Percentiles rank a stretch among this genome's conserved stretches.
Conservation (phyloP, 2,888 invertebrate species). For the Drosophila falleni region DNA sequence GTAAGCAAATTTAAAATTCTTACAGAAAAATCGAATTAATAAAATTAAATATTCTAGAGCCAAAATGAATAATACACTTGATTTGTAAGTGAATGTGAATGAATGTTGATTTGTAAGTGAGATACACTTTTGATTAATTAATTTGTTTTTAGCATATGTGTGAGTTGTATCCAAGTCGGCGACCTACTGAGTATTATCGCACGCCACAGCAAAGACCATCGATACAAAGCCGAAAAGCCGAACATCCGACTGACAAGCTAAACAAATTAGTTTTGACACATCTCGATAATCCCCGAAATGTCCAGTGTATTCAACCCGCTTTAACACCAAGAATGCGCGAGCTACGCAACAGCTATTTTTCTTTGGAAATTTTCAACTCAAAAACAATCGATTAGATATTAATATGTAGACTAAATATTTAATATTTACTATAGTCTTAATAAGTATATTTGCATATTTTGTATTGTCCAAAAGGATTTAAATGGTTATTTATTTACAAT, state of each 20-base stretch:
- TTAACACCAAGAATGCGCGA: conserved; percentile 2
- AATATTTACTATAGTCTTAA: background rate
- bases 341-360: conserved; percentile 38
- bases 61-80: background rate
- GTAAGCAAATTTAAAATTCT: background rate
- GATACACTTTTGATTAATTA: background rate
- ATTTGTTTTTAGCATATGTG: background rate
- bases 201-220: conserved; percentile 19
- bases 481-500: background rate
- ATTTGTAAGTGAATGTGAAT: no score
- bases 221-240: conserved; percentile 39
- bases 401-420: background rate
- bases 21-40: background rate
- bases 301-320: conserved; percentile 3
- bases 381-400: background rate
- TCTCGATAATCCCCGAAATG: background rate
- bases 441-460: no score
- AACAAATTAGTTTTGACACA: background rate
- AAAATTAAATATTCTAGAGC: background rate
- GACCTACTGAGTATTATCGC: conserved; percentile 9
- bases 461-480: background rate
- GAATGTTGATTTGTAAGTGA: background rate
- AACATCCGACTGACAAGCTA: conserved; percentile 33
- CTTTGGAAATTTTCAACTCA: background rate
- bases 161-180: conserved; percentile 39